Percentiles rank a stretch among this genome's conserved stretches.
These are phyloP conservation scores for Mythimna lalbum DNA, from an alignment of 2,888 invertebrate genomes.

Conservation along the genomic window DNA sequence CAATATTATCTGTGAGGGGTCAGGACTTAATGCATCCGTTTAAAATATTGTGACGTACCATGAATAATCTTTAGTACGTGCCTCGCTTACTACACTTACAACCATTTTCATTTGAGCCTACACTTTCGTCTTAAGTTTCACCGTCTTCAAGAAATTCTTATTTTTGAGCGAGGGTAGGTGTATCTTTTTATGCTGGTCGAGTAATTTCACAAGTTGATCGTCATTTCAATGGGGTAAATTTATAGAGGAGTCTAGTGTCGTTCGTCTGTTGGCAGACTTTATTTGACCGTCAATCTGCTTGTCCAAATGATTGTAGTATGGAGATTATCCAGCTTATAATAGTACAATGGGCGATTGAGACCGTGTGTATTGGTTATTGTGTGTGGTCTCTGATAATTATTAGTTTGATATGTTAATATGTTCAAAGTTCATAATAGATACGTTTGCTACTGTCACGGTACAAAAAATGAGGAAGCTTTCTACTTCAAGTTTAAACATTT, in stretches of 20 bases:
- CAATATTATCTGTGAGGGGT: conserved; percentile 81
- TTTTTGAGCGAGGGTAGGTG: conserved; percentile 59
- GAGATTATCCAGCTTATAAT: conserved; percentile 74
- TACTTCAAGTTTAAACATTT: background rate
- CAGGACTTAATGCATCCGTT: conserved; percentile 82
- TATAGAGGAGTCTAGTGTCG: conserved; percentile 77
- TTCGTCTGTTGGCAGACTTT: conserved; percentile 80
- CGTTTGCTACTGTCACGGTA: background rate
- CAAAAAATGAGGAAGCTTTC: background rate
- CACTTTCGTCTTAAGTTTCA: conserved; percentile 36
- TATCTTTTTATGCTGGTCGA: conserved; percentile 73
- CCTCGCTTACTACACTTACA: conserved; percentile 57
- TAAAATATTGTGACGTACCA: conserved; percentile 86
- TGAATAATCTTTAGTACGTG: conserved; percentile 84
- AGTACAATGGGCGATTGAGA: conserved; percentile 76
- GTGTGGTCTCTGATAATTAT: conserved; percentile 55
- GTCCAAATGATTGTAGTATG: conserved; percentile 77
- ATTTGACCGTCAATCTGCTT: conserved; percentile 78
- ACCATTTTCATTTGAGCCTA: conserved; percentile 60
- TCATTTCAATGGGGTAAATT: conserved; percentile 86
- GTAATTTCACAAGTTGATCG: conserved; percentile 84
- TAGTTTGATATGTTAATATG: conserved; percentile 45
- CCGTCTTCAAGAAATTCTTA: conserved; percentile 32
- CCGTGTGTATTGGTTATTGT: conserved; percentile 59
- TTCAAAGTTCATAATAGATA: conserved; percentile 5